phyloP scores from a whole-genome alignment of 2,888 invertebrate species.

The Acrobasis suavella region DNA sequence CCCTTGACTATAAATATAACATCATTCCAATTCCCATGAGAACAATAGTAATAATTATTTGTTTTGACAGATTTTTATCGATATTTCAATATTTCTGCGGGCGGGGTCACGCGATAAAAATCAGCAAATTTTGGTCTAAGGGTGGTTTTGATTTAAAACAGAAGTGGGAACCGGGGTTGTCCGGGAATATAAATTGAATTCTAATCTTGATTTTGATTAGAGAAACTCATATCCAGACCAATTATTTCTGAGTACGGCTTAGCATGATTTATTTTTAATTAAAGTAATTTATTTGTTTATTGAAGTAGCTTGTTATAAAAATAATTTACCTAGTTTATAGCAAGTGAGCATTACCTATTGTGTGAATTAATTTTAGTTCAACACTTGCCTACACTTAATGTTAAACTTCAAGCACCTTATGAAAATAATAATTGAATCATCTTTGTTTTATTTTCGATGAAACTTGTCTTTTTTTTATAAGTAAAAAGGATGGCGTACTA shows the following conservation, averaged over 20 bases:
- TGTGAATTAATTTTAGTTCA: too few species aligned
- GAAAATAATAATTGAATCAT: too few species aligned
- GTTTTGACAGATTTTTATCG: constrained; percentile 45
- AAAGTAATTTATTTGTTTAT: neutral
- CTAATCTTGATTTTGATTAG: constrained; percentile 60
- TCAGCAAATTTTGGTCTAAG: constrained; percentile 42
- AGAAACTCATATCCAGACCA: constrained; percentile 31
- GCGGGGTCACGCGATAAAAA: constrained; percentile 45
- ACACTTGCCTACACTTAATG: too few species aligned
- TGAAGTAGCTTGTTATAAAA: too few species aligned
- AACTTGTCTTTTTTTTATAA: too few species aligned
- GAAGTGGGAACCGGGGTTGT: constrained; percentile 51
- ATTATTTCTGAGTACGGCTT: constrained; percentile 13
- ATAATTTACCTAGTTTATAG: too few species aligned
- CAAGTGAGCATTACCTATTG: too few species aligned
- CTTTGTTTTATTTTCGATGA: neutral
- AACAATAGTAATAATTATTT: constrained; percentile 33
- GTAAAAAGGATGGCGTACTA: too few species aligned
- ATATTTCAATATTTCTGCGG: constrained; percentile 47
- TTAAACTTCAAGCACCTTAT: too few species aligned
- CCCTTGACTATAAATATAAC: constrained; percentile 46
- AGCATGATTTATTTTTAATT: constrained; percentile 29
- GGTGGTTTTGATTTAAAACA: constrained; percentile 73
- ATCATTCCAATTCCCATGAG: constrained; percentile 32
- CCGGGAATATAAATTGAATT: constrained; percentile 71